Evolutionary conservation across 2,888 invertebrate species (phyloP), one percentile per base, ranked within the genome.

Genomic region (Antheraea yamamai): DNA sequence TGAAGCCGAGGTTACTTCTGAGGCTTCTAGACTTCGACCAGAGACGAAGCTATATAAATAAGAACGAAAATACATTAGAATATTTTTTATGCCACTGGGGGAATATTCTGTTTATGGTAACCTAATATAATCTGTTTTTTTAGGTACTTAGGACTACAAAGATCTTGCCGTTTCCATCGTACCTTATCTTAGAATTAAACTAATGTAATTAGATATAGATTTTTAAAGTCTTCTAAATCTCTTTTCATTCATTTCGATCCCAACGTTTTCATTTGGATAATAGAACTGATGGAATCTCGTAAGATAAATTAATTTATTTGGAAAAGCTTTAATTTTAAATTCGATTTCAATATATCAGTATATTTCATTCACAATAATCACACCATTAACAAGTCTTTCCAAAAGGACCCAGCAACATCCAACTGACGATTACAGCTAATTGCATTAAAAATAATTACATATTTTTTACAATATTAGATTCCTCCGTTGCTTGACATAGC

Each of bases 21-120:
- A 89, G 91, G n/a, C 95, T 95, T 1, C 96, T 92, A 0, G 96
- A 96, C 87, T 97, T 97, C 6, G 96, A 95, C 97, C 97, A 97
- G 70, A 97, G 87, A 7, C 96, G 95, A n/a, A 95, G 86, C 96
- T 96, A 85, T 66, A 16, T 66, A 30, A 16, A 66, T 4, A 30
- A 26, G 26, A 30, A 16, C 4, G 16, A 20, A 66, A 30, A 66
- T 66, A 30, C 0, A 12, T 23, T 16, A 64, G 14, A 16, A 10
- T 30, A 30, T 1, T 66, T 66, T 16, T 30, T 30, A 66, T 30
- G 12, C 64, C 0, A 0, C 30, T 66, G 14, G 26, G 16, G 30
- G 16, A 30, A 30, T 4, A 64, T 26, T 64, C 2, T 14, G 26
- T 10, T 26, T 0, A 10, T 26, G 18, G 14, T 64, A 47, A 12